These are phyloP conservation scores for Crypturellus undulatus DNA, from an alignment of 2,113 vertebrate species.

Conservation along the genomic window DNA sequence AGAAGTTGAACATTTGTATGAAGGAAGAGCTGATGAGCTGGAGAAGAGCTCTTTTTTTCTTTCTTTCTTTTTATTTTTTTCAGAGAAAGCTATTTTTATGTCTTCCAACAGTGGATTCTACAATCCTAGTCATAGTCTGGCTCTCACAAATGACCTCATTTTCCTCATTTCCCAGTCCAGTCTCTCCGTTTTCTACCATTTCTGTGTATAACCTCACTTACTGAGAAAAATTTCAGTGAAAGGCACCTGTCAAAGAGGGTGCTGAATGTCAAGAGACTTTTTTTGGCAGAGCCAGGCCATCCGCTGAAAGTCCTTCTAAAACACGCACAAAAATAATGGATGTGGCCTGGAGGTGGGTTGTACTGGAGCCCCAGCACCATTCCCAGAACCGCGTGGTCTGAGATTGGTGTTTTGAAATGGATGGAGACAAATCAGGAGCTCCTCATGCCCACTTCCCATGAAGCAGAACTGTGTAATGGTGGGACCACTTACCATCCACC, in stretches of 20 bases:
- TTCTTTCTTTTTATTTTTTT: too few relatives aligned
- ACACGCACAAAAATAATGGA: not conserved
- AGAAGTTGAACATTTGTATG: not conserved
- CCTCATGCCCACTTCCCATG: not conserved
- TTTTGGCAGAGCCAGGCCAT: not conserved
- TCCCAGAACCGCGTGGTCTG: not conserved
- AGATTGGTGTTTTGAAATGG: not conserved
- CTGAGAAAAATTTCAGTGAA: not conserved
- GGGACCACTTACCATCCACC: rapidly evolving
- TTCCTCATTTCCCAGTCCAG: not conserved
- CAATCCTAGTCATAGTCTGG: not conserved
- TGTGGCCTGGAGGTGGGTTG: not conserved
- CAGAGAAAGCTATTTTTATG: not conserved
- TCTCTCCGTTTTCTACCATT: not conserved
- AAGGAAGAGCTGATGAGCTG: not conserved
- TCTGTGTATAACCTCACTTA: not conserved
- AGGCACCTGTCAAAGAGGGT: not conserved
- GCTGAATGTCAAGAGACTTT: not conserved
- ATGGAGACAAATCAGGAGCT: not conserved
- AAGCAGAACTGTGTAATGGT: not conserved
- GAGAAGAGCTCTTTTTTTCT: too few relatives aligned
- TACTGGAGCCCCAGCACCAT: not conserved
- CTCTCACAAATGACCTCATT: not conserved
- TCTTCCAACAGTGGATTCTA: not conserved
- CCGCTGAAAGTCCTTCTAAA: not conserved